These are phyloP conservation scores for Gobio occitaniae DNA, from an alignment of 2,797 vertebrate genomes.

Conservation along the genomic window DNA sequence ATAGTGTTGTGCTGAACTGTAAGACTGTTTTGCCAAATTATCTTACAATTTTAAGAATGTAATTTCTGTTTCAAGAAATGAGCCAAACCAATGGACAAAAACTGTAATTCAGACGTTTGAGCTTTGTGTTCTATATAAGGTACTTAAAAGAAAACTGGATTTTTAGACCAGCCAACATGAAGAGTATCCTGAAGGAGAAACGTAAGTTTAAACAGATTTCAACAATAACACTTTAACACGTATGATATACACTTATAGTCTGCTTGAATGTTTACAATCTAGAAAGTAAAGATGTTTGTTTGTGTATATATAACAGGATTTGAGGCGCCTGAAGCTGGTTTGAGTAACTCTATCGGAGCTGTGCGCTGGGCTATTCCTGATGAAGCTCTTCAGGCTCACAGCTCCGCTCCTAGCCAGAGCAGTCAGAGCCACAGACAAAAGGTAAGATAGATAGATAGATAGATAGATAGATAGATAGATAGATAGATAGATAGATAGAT, in stretches of 20 bases:
- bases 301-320: slow-evolving; percentile 42
- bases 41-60: no score
- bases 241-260: background rate
- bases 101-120: background rate
- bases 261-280: background rate
- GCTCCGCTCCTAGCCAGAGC: slow-evolving; percentile 52
- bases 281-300: background rate
- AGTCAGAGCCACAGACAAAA: slow-evolving; percentile 39
- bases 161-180: slow-evolving; percentile 44
- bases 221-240: background rate
- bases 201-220: slow-evolving; percentile 44
- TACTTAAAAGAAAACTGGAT: background rate
- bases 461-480: no score
- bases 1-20: no score
- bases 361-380: slow-evolving; percentile 59
- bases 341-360: slow-evolving; percentile 52
- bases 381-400: slow-evolving; percentile 48
- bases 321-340: slow-evolving; percentile 3
- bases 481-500: background rate
- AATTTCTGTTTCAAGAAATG: no score
- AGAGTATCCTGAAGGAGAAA: slow-evolving; percentile 60
- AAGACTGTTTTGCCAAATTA: no score
- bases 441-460: slow-evolving; percentile 30
- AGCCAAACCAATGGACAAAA: no score
- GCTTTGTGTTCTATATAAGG: background rate